Evolutionary conservation across 30 jellyfish, hydroid and myxozoan genomes (phyloP).

Genomic region (Pseudorhiza aurosa): DNA sequence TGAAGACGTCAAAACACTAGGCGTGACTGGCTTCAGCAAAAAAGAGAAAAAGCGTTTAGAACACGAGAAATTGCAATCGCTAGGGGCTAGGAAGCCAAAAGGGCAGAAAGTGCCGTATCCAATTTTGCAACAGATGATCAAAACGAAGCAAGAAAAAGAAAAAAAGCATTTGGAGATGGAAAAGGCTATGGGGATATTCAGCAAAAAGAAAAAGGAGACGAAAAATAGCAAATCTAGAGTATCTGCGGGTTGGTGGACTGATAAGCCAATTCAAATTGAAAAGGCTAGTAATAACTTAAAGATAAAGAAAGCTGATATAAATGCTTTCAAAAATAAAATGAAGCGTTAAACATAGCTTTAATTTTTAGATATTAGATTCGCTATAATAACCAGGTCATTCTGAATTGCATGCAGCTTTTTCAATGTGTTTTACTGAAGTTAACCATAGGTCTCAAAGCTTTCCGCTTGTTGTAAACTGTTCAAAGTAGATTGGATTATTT

Average conservation of each 20-base stretch:
- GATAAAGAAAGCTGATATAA: constrained; percentile 29
- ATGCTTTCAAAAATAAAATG: constrained; percentile 4
- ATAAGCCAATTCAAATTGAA: constrained; percentile 42
- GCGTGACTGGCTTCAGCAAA: constrained; percentile 78
- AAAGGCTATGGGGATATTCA: constrained; percentile 75
- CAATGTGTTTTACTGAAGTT: no score
- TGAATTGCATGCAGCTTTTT: no score
- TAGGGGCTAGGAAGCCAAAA: constrained; percentile 79
- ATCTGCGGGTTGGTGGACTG: constrained; percentile 76
- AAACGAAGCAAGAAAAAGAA: constrained; percentile 45
- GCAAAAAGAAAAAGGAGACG: constrained; percentile 61
- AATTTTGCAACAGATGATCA: constrained; percentile 41
- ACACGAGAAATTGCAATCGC: constrained; percentile 50
- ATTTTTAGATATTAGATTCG: no score
- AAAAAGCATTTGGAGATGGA: constrained; percentile 55
- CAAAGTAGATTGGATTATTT: no score
- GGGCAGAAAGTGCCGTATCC: constrained; percentile 81
- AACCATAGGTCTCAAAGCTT: no score
- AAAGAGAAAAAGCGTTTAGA: constrained; percentile 58
- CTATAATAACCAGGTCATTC: no score
- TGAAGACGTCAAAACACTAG: constrained; percentile 71
- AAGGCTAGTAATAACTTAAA: constrained; percentile 35
- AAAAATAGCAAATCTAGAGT: constrained; percentile 15
- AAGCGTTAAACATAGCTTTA: neutral
- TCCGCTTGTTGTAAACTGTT: no score